A percentile compares a stretch with the other conserved stretches of the same genome.
These are phyloP conservation scores for Xanthorhoe spadicearia DNA, from an alignment of 2,888 invertebrate species.

Conservation along the genomic window DNA sequence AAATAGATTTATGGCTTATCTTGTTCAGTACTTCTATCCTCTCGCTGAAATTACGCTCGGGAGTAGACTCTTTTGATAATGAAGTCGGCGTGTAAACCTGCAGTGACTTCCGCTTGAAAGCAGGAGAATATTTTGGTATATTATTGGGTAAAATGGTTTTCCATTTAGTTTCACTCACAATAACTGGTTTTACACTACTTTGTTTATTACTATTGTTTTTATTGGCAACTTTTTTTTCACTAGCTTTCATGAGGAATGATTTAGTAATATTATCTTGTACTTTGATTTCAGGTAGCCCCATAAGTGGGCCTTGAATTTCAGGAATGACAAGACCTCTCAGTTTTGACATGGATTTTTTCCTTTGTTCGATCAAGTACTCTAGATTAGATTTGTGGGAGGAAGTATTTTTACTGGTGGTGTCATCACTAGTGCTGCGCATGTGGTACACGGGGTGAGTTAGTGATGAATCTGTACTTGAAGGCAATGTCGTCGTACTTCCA, in stretches of 20 bases:
- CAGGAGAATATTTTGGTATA: slow-evolving; percentile 92
- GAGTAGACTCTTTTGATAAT: slow-evolving; percentile 79
- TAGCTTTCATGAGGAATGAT: slow-evolving; percentile 72
- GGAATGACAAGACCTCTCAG: slow-evolving; percentile 95
- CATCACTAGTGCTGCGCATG: slow-evolving; percentile 75
- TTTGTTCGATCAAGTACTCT: slow-evolving; percentile 91
- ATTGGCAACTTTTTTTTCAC: slow-evolving; percentile 62
- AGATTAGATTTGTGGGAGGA: slow-evolving; percentile 86
- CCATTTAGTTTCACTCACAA: slow-evolving; percentile 74
- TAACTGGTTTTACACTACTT: slow-evolving; percentile 60
- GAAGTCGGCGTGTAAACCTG: slow-evolving; percentile 85
- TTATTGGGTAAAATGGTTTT: slow-evolving; percentile 79
- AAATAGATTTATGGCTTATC: slow-evolving; percentile 56
- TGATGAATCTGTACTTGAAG: slow-evolving; percentile 61
- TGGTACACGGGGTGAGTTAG: slow-evolving; percentile 69
- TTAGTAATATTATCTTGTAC: slow-evolving; percentile 86
- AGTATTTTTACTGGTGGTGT: slow-evolving; percentile 66
- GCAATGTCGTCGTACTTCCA: slow-evolving; percentile 75
- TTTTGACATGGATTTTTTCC: slow-evolving; percentile 92
- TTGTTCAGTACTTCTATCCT: slow-evolving; percentile 63
- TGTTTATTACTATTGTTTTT: slow-evolving; percentile 53
- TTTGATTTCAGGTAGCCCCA: slow-evolving; percentile 93
- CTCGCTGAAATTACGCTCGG: slow-evolving; percentile 71
- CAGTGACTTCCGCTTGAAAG: slow-evolving; percentile 90
- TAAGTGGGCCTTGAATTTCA: slow-evolving; percentile 87